Percentiles rank a stretch among this genome's conserved stretches.
phyloP scores from a whole-genome alignment of 2,113 vertebrate species.

The Sialia sialis region DNA sequence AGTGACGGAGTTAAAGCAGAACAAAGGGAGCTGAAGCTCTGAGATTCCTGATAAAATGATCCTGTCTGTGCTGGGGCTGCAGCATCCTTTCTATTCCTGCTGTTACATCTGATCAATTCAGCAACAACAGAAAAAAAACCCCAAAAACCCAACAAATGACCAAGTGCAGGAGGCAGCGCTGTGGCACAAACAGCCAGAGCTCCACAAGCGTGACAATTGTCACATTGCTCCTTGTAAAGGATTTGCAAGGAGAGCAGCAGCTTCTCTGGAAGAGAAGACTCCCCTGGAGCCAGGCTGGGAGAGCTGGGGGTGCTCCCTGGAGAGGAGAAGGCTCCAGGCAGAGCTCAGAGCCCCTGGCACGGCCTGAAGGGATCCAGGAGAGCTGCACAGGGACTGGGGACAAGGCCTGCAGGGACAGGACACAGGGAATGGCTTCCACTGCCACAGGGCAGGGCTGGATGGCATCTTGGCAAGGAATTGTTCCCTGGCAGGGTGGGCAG shows the following conservation, averaged over 20 bases:
- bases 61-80: not conserved
- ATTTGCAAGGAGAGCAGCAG: not conserved
- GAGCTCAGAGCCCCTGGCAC: not conserved
- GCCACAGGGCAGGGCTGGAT: not conserved
- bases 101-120: not conserved
- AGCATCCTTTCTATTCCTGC: not conserved
- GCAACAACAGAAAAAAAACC: not conserved
- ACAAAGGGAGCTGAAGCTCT: fast-evolving
- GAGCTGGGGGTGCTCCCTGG: not conserved
- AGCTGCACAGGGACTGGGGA: not conserved
- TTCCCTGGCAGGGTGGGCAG: not conserved
- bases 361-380: not conserved
- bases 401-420: not conserved
- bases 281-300: not conserved
- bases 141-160: not conserved
- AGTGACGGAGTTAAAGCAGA: not conserved
- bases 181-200: not conserved
- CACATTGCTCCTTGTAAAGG: not conserved
- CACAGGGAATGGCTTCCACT: not conserved
- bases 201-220: not conserved
- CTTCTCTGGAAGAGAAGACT: not conserved
- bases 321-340: not conserved
- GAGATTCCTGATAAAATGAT: not conserved
- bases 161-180: fast-evolving
- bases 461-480: not conserved